Evolutionary conservation across 2,113 vertebrate genomes (phyloP).

Genomic region (Albula glossodonta): DNA sequence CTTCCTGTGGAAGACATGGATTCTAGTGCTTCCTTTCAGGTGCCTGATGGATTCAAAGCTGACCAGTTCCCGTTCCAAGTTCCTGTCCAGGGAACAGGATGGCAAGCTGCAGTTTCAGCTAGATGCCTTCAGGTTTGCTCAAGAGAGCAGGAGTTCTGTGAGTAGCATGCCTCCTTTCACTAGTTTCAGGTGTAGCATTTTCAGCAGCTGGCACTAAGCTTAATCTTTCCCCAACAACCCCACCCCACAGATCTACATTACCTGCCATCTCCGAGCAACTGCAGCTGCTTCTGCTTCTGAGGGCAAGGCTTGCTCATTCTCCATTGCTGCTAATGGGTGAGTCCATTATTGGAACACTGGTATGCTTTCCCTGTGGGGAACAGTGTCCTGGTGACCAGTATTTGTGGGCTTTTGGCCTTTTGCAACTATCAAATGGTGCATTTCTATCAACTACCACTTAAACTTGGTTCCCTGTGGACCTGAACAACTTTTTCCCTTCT

Average conservation of each 20-base stretch:
- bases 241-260: conserved; percentile 60
- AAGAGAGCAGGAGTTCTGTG: conserved; percentile 6
- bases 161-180: not conserved
- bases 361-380: not conserved
- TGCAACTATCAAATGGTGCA: too few species aligned
- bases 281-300: rapidly evolving
- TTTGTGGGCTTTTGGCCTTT: too few species aligned
- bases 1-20: not conserved
- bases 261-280: conserved; percentile 42
- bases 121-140: conserved; percentile 63
- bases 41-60: conserved; percentile 61
- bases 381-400: too few species aligned
- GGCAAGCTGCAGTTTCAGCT: conserved; percentile 60
- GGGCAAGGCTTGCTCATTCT: conserved; percentile 63
- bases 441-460: too few species aligned
- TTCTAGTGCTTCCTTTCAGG: conserved; percentile 34
- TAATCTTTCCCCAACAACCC: too few species aligned
- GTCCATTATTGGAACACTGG: too few species aligned
- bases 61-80: conserved; percentile 56
- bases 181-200: too few species aligned
- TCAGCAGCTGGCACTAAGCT: too few species aligned
- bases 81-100: conserved; percentile 46
- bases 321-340: not conserved
- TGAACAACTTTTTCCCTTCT: not conserved
- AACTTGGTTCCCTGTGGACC: not conserved